Base-by-base conservation (phyloP, 2,888 invertebrate species). In the Sussaba pulchella region DNA sequence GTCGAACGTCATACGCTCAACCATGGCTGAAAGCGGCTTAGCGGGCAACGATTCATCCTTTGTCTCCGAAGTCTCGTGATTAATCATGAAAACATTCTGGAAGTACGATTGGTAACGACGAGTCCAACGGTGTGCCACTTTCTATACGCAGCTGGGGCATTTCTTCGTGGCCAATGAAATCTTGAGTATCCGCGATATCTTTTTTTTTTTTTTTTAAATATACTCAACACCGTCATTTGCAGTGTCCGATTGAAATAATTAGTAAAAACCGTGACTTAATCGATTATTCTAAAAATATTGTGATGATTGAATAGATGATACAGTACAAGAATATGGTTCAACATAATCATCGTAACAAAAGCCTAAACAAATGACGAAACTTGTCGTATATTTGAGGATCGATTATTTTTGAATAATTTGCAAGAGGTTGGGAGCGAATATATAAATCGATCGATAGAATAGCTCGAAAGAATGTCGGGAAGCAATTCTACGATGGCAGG, bases 381-480 rank as follows among this genome's bases (percentile, higher is more conserved):
- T 10, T 50, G 4, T 26, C 14, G 0, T 54, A 14, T 26, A 12
- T 54, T 31, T 26, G 31, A 54, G 14, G 54, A 54, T 54, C 4
- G 2, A 4, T 12, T 54, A 54, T 31, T 54, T 31, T 12, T 54
- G n/a, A 31, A 52, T 12, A 24, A 26, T 54, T 50, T 31, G 36
- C n/a, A 39, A 50, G 19, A 31, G 14, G n/a, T 2, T 57, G 31
- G 14, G 12, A 12, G 0, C 26, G 3, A 21, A 57, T 8, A 45
- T 8, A 66, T n/a, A 39, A 39, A 45, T 31, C 14, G 14, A 52
- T 24, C 21, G 6, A n/a, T n/a, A 26, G 24, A 26, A n/a, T 26
- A 36, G n/a, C 10, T 0, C 12, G 24, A 26, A 76, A 85, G 76
- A 24, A 88, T 87, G 86, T 87, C 88, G 24, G 72, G 59, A 45